Percentiles rank a stretch among this genome's conserved stretches.
Conservation (phyloP, 2,113 vertebrate species). For the Morone saxatilis region DNA sequence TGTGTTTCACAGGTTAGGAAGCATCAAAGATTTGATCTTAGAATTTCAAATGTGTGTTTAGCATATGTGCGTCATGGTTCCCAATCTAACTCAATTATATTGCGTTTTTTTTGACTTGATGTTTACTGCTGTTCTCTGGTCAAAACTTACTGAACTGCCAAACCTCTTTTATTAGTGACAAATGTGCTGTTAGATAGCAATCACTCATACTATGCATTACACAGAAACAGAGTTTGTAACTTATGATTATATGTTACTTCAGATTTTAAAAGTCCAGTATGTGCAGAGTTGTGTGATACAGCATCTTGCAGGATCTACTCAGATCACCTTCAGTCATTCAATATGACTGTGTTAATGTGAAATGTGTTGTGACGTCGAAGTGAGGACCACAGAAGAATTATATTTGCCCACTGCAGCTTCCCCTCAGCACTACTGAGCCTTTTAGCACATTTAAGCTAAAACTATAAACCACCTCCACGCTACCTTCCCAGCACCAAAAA, state of each 20-base stretch:
- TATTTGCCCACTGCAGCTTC: too few species aligned
- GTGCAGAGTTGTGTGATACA: neutral
- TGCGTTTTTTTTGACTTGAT: neutral
- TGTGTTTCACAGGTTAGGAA: neutral
- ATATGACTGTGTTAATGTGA: too few species aligned
- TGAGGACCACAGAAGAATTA: too few species aligned
- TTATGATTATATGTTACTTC: neutral
- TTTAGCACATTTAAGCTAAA: neutral
- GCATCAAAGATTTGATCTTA: neutral
- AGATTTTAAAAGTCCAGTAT: neutral
- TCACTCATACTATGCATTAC: neutral
- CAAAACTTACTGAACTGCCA: too few species aligned
- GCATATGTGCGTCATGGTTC: neutral
- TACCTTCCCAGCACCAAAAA: neutral
- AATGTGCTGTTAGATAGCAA: neutral
- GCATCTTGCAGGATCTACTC: neutral
- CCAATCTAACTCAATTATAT: neutral
- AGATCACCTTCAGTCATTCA: too few species aligned
- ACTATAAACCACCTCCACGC: neutral
- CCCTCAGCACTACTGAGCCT: neutral
- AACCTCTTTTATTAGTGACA: neutral
- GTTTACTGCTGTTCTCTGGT: too few species aligned
- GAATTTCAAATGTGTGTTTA: neutral
- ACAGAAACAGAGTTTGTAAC: neutral
- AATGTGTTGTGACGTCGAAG: too few species aligned